Evolutionary conservation across 2,888 invertebrate genomes (phyloP).

Genomic region (Oeneis ivallda): DNA sequence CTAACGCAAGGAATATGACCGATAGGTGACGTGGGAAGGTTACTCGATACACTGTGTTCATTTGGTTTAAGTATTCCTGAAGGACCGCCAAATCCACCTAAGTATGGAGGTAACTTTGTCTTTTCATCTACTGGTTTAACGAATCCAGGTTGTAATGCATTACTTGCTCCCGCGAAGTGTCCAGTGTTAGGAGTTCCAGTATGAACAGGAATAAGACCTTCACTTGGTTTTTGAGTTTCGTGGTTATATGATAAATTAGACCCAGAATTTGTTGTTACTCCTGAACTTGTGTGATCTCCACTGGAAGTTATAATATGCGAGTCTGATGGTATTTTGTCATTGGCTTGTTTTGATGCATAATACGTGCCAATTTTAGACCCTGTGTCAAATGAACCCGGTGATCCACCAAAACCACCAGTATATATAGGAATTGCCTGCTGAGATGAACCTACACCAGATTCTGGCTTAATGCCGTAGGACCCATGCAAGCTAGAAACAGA

Average conservation of each 20-base stretch:
- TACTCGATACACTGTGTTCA: conserved; percentile 47
- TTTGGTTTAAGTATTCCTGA: conserved; percentile 55
- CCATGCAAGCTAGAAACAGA: conserved; percentile 8
- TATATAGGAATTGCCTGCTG: conserved; percentile 40
- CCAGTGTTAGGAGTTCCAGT: not conserved
- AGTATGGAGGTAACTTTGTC: conserved; percentile 45
- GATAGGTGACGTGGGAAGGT: conserved; percentile 35
- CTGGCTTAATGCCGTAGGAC: conserved; percentile 3
- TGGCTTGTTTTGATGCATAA: conserved; percentile 1
- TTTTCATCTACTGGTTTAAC: conserved; percentile 26
- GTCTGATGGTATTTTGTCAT: conserved; percentile 11
- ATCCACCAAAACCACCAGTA: conserved; percentile 47
- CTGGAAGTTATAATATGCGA: conserved; percentile 6
- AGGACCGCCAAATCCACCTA: conserved; percentile 58
- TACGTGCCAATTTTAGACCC: conserved; percentile 17
- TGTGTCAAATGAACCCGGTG: conserved; percentile 41
- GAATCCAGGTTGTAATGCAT: conserved; percentile 7
- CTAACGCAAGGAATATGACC: conserved; percentile 32
- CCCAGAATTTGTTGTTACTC: not conserved
- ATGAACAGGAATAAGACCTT: conserved; percentile 20
- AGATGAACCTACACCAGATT: not conserved
- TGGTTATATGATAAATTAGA: conserved; percentile 3
- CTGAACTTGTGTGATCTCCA: not conserved
- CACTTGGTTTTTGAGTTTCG: conserved; percentile 20
- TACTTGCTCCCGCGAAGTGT: conserved; percentile 2